Base-by-base conservation (phyloP, 2,888 invertebrate species). In the Caenorhabditis japonica region DNA sequence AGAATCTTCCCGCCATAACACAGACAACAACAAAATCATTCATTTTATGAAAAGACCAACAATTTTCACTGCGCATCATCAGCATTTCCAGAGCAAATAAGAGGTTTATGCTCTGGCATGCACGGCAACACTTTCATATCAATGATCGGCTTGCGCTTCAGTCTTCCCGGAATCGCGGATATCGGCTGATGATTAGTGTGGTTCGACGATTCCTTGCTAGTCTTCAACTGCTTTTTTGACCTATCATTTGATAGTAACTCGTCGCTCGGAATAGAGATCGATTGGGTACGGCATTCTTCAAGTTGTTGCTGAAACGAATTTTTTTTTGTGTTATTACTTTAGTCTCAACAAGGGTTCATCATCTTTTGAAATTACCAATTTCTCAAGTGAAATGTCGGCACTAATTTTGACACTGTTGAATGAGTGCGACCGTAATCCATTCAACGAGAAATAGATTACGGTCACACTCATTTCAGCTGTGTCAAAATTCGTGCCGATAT, bases 71-170 rank as follows among this genome's bases (percentile, higher is more conserved):
- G 4, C 0, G 51, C 60, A 51, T 60, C 60, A 60, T 60, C 60
- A 23, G 25, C 34, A 15, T 51, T 51, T 3, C 60, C 51, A 3
- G 59, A 59, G 15, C 60, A 60, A 13, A 60, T 30, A 13, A 17
- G n/a, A 13, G 43, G 23, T 12, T 17, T 21, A 23, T 10, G 7
- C 43, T 43, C 19, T 10, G 23, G 43, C 19, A 43, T 8, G 23
- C 17, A 23, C 17, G 23, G 10, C 7, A 30, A 10, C 30, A 30
- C 10, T 10, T 30, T 43, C 23, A 23, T 17, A 23, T 43, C 23
- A 12, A 39, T 13, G 10, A 1, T 13, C 15, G 30, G 81, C 83
- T 68, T 83, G 80, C 33, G 85, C 84, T 23, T 43, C 19, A 10
- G 36, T 46, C 3, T 41, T 30, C 19, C 2, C 17, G 8, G 7